A percentile compares a stretch with the other conserved stretches of the same genome.
These are phyloP conservation scores for Metopolophium dirhodum DNA, from an alignment of 1,140 invertebrate genomes.

Conservation along the genomic window DNA sequence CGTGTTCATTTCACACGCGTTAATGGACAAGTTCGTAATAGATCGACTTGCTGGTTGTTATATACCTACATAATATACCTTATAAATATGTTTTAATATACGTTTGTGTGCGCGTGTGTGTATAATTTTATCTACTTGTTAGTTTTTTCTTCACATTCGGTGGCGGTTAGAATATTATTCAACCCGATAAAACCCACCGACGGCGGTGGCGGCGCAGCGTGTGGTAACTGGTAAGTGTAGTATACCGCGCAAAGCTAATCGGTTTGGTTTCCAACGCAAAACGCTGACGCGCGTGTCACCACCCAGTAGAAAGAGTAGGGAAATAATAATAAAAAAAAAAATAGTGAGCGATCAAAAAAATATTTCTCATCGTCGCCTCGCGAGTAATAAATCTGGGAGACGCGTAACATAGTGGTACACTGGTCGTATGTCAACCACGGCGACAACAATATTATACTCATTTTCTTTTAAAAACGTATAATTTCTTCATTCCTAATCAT, in stretches of 20 bases:
- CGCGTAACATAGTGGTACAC: neutral
- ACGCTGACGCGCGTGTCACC: constrained; percentile 21
- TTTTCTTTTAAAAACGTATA: neutral
- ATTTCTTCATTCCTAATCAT: neutral
- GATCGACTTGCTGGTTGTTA: neutral
- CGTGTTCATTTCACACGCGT: constrained; percentile 18
- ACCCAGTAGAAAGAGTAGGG: neutral
- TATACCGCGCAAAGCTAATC: neutral
- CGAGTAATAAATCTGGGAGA: neutral
- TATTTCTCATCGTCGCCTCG: neutral
- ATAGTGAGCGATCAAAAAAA: neutral
- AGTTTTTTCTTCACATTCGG: constrained; percentile 20
- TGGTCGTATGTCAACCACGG: neutral
- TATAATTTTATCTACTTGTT: neutral
- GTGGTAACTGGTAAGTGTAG: neutral
- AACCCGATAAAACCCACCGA: neutral
- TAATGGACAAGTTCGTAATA: constrained; percentile 27
- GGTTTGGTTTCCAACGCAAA: neutral
- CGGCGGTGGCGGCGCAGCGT: neutral
- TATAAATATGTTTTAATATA: neutral
- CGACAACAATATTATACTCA: neutral
- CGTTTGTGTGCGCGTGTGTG: too few species aligned
- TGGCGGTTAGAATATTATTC: constrained; percentile 24
- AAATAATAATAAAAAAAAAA: neutral
- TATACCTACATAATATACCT: neutral